Base-by-base conservation (phyloP, 1,140 invertebrate genomes). In the Eumaeus atala region DNA sequence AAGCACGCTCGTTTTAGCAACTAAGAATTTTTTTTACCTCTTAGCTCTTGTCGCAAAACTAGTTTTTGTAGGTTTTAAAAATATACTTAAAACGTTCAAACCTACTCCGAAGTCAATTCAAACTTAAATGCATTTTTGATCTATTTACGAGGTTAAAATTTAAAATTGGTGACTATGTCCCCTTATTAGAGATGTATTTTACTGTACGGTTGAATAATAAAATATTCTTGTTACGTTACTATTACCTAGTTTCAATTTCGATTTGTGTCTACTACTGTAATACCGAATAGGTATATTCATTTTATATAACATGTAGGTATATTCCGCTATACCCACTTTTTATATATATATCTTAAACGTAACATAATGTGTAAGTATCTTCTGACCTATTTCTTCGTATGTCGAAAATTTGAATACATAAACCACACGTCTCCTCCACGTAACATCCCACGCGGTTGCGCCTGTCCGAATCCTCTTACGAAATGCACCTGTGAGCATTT, bases 1-100 rank as follows among this genome's bases (percentile, higher is more conserved):
- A 44, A 67, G 77, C 16, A 8, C 77, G n/a, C 10, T 77, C 10
- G 17, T 72, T 47, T 49, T 82, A 0, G 60, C 69, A 33, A 51
- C 59, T 9, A 84, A 72, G 28, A 78, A 72, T 53, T 38, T 77
- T 38, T 36, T 77, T 21, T 62, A 77, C 49, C 44, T 84, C 9
- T 48, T 77, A 56, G 16, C 51, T 54, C 62, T 75, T 62, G 48
- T 66, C 36, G 62, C 67, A 12, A 81, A 74, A 71, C 68, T 67
- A 70, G 64, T 70, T 57, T 78, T 84, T 62, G 51, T 68, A 54
- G 78, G 78, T 56, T 62, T 61, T 34, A 87, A 87, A 54, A 73
- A 74, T 14, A 34, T 87, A 37, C 61, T 68, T 12, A 61, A 72
- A 10, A 56, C 65, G 51, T 77, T 77, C 8, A 82, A 82, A 50